A percentile compares a stretch with the other conserved stretches of the same genome.
Conservation (phyloP, 2,888 invertebrate genomes). For the Melinaea marsaeus region DNA sequence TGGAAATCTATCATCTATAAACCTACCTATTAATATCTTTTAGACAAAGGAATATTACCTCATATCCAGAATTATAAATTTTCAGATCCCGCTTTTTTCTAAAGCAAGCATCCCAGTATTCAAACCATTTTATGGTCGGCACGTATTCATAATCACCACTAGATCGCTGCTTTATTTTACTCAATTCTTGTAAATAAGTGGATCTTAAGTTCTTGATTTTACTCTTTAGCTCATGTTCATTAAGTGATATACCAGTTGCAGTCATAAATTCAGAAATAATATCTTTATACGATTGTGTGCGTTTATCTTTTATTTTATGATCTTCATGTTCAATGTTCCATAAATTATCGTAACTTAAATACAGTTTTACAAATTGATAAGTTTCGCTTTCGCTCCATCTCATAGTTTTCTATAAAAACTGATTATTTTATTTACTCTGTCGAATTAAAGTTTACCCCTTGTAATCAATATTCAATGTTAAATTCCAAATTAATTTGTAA, state of each 20-base stretch:
- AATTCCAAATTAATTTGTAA: too few relatives aligned
- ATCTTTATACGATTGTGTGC: constrained; percentile 51
- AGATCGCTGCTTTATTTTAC: constrained; percentile 53
- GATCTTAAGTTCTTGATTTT: constrained; percentile 59
- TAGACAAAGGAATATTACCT: constrained; percentile 21
- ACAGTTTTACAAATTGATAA: constrained; percentile 64
- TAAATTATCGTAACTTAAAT: constrained; percentile 58
- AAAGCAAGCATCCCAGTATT: constrained; percentile 49
- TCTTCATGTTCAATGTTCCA: constrained; percentile 60
- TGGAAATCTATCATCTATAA: too few relatives aligned
- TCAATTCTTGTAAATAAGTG: constrained; percentile 56
- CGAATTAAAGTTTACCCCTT: neutral
- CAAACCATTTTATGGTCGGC: constrained; percentile 58
- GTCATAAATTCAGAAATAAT: constrained; percentile 49
- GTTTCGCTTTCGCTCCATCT: constrained; percentile 68
- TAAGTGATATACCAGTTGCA: constrained; percentile 50
- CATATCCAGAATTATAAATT: constrained; percentile 24
- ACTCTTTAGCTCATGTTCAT: constrained; percentile 46
- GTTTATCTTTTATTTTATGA: constrained; percentile 54
- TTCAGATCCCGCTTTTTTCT: constrained; percentile 24
- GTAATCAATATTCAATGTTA: too few relatives aligned
- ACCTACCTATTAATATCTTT: too few relatives aligned
- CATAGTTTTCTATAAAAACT: constrained; percentile 36
- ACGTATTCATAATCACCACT: constrained; percentile 43
- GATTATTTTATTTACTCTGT: neutral